Evolutionary conservation across 2,113 vertebrate species (phyloP), one percentile per base, ranked within the genome.

Genomic region (Formicarius rufipectus): DNA sequence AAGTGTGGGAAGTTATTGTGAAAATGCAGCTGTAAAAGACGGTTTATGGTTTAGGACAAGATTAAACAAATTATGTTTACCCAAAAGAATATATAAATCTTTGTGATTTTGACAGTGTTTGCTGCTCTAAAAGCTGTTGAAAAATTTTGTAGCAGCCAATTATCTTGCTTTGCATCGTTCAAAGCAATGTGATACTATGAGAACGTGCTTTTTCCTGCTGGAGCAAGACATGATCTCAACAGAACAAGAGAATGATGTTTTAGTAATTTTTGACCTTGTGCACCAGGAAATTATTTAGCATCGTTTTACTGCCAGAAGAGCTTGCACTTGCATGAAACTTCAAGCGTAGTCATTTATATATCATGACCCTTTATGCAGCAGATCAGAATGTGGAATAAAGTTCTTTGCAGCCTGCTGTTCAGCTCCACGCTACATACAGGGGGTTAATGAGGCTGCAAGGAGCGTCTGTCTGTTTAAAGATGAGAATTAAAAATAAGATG

Each of bases 401-500:
- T 55, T 93, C 79, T 72, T n/a, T 53, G 31, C 35, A 87, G 50
- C 77, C 47, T 84, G 87, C 74, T 80, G 40, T 87, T 71, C 74
- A 73, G 40, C 56, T 83, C 63, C 62, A 82, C 50, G 0, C 31
- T 84, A 8, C 75, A 25, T 93, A 33, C 45, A 73, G 81, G 45
- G 50, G 68, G 62, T 96, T 95, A 96, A 95, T 97, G 87, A 96
- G 62, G 67, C 86, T 95, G 37, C 66, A 92, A 83, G 66, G 45
- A 92, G 50, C 5, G 6, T 84, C 89, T 94, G 59, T 84, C 90
- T 92, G 58, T 93, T 82, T 92, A 91, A 87, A 82, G 45, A 89
- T 79, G 93, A 66, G 63, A 95, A 93, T 88, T 79, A 68, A 90
- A 91, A 90, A 12, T 25, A 75, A 16, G 6, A 31, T 60, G 35